A percentile compares a stretch with the other conserved stretches of the same genome.
Conservation (phyloP, 1,140 invertebrate species). For the Conus ventricosus region DNA sequence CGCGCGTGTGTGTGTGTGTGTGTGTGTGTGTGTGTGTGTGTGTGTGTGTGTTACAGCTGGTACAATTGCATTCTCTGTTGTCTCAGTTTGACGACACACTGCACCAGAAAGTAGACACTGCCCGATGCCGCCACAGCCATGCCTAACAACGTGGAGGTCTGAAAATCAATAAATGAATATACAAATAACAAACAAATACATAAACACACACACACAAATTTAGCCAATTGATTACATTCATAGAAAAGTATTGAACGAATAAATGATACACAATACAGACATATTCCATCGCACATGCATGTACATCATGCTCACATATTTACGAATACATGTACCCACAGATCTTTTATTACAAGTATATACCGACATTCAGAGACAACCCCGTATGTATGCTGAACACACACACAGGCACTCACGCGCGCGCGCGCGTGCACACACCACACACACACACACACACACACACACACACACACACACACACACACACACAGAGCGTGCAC, state of each 20-base stretch:
- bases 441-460: background rate
- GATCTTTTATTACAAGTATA: background rate
- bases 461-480: background rate
- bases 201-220: background rate
- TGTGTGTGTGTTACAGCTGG: constrained; percentile 8
- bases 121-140: background rate
- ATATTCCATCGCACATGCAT: background rate
- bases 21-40: background rate
- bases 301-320: background rate
- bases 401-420: background rate
- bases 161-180: background rate
- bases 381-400: background rate
- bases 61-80: background rate
- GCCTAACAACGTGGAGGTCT: background rate
- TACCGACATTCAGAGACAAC: background rate
- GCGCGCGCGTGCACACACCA: background rate
- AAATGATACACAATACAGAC: no score
- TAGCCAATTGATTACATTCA: background rate
- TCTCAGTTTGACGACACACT: background rate
- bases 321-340: background rate
- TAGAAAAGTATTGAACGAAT: no score
- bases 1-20: background rate
- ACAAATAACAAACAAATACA: no score
- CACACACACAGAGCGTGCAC: background rate
- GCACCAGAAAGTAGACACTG: background rate